Conservation (phyloP, 2,113 vertebrate species). For the Bujurquina vittata region DNA sequence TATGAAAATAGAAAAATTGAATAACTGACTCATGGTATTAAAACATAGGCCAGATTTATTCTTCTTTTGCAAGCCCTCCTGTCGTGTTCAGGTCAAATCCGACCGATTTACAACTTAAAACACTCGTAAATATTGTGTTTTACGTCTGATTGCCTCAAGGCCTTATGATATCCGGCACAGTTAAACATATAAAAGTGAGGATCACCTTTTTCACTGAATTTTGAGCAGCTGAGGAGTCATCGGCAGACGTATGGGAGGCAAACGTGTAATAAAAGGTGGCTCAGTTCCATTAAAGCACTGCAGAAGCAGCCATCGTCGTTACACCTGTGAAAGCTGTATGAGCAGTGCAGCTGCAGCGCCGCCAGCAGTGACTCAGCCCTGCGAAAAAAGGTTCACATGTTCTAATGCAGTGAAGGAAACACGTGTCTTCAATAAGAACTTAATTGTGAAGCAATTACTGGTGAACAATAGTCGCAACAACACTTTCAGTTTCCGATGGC, state of each 20-base stretch:
- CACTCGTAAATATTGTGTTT: too few species aligned
- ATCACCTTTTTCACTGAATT: too few species aligned
- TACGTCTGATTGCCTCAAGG: too few species aligned
- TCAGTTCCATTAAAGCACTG: neutral
- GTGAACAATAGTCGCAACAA: neutral
- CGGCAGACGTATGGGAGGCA: neutral
- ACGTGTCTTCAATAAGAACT: neutral
- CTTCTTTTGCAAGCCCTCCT: too few species aligned
- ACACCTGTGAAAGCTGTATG: neutral
- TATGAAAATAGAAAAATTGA: too few species aligned
- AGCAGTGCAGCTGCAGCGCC: neutral
- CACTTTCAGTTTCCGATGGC: neutral
- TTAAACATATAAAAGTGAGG: too few species aligned
- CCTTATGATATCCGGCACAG: too few species aligned
- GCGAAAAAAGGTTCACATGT: neutral
- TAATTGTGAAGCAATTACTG: neutral
- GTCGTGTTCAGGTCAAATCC: too few species aligned
- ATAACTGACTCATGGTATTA: too few species aligned
- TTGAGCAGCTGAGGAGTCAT: neutral
- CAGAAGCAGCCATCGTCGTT: neutral
- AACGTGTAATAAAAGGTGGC: neutral
- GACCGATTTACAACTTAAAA: too few species aligned
- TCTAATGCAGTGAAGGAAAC: neutral
- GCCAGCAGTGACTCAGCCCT: neutral
- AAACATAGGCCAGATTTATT: too few species aligned